These are phyloP conservation scores for Butastur rufipennis DNA, from an alignment of 2,113 vertebrate species.

Conservation along the genomic window DNA sequence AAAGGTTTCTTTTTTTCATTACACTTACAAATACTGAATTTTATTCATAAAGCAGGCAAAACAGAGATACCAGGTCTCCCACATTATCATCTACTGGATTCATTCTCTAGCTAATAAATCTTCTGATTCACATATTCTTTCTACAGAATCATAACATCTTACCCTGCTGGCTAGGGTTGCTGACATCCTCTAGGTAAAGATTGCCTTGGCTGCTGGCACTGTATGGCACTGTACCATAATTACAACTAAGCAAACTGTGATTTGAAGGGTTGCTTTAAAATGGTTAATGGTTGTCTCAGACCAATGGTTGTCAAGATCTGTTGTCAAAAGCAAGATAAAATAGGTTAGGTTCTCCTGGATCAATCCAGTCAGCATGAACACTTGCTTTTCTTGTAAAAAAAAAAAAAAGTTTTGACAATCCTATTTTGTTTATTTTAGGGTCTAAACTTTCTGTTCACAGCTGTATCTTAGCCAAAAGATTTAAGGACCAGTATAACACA, in stretches of 20 bases:
- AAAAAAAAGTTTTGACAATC: background rate
- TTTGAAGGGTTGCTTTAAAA: background rate
- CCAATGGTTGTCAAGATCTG: background rate
- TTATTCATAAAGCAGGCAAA: constrained; percentile 23
- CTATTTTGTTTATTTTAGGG: background rate
- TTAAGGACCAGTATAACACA: background rate
- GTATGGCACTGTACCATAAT: background rate
- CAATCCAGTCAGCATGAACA: background rate
- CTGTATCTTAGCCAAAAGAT: background rate
- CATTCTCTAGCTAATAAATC: background rate
- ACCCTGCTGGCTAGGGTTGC: background rate
- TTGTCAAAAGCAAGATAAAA: background rate
- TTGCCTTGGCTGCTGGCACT: background rate
- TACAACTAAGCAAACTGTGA: background rate
- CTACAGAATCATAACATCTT: background rate
- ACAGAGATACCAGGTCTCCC: constrained; percentile 26
- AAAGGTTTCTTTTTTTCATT: background rate
- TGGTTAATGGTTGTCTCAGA: background rate
- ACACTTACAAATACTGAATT: background rate
- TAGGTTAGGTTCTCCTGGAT: background rate
- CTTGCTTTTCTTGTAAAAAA: background rate
- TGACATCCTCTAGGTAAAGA: background rate
- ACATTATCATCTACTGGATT: background rate
- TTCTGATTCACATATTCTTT: constrained; percentile 8
- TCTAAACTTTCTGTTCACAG: background rate